Percentiles rank a stretch among this genome's conserved stretches.
Evolutionary conservation across 1,140 invertebrate species (phyloP).

Genomic region (Saccostrea glomerata): DNA sequence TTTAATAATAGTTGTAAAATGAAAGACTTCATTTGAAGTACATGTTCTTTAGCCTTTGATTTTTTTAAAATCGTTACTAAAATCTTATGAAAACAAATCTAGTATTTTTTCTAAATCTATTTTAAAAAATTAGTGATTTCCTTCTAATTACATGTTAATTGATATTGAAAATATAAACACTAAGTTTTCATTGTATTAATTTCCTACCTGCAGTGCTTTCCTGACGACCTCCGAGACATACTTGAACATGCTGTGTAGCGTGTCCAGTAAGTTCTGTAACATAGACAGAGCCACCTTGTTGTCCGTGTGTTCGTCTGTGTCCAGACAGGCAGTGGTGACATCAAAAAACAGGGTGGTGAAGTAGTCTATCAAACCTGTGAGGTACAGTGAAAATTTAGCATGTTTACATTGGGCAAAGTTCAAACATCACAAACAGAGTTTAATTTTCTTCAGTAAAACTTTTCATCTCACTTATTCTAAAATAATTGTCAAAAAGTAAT

Average conservation of each 20-base stretch:
- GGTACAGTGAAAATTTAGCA: too few species aligned
- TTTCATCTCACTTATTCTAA: too few species aligned
- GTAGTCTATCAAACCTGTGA: slow-evolving; percentile 75
- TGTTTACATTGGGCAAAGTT: too few species aligned
- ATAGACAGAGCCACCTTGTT: slow-evolving; percentile 67
- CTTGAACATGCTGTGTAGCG: slow-evolving; percentile 73
- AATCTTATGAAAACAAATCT: not conserved
- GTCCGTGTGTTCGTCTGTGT: slow-evolving; percentile 69
- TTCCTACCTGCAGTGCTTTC: slow-evolving; percentile 76
- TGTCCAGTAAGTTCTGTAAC: slow-evolving; percentile 73
- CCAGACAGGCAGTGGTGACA: slow-evolving; percentile 69
- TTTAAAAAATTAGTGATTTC: too few species aligned
- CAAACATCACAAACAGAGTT: too few species aligned
- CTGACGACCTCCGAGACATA: slow-evolving; percentile 78
- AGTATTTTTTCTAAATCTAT: too few species aligned
- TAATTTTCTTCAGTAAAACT: too few species aligned
- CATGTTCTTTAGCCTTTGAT: too few species aligned
- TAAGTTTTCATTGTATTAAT: not conserved
- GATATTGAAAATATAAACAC: too few species aligned
- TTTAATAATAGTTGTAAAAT: not conserved
- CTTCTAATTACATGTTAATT: too few species aligned
- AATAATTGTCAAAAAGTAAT: too few species aligned
- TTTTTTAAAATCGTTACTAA: not conserved
- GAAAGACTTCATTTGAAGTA: too few species aligned
- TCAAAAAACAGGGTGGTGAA: slow-evolving; percentile 72